Conservation (phyloP, 2,113 vertebrate genomes). For the Dicentrarchus labrax region DNA sequence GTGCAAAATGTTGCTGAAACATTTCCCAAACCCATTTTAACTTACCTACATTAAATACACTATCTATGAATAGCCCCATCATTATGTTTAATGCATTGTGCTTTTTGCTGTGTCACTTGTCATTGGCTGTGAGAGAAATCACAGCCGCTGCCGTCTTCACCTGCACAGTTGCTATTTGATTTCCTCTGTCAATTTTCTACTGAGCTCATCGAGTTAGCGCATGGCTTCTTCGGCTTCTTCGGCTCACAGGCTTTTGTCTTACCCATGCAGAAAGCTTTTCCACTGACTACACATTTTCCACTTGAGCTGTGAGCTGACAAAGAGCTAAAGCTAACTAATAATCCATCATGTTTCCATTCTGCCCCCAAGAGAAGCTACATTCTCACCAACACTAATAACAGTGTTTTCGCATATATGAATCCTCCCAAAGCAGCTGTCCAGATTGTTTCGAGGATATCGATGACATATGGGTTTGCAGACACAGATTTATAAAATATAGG, state of each 20-base stretch:
- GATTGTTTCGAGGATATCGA: background rate
- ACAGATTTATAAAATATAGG: background rate
- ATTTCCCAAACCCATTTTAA: background rate
- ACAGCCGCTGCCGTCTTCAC: background rate
- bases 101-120: conserved; percentile 6
- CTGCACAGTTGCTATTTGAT: conserved; percentile 13
- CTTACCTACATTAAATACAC: background rate
- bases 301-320: conserved; percentile 48
- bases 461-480: background rate
- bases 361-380: conserved; percentile 20
- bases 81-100: background rate
- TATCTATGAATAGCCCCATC: background rate
- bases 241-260: conserved; percentile 36
- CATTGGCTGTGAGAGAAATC: conserved; percentile 1
- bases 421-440: conserved; percentile 6
- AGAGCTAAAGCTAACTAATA: conserved; percentile 47
- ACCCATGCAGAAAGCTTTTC: conserved; percentile 62
- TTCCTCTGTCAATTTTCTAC: conserved; percentile 45
- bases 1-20: background rate
- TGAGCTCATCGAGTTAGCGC: conserved; percentile 51
- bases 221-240: conserved; percentile 2
- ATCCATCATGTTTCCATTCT: conserved; percentile 49
- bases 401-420: conserved; percentile 11
- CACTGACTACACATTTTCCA: conserved; percentile 62
- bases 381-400: conserved; percentile 23